Percentiles rank a stretch among this genome's conserved stretches.
Conservation (phyloP, 2,888 invertebrate species). For the Heliconius sara region DNA sequence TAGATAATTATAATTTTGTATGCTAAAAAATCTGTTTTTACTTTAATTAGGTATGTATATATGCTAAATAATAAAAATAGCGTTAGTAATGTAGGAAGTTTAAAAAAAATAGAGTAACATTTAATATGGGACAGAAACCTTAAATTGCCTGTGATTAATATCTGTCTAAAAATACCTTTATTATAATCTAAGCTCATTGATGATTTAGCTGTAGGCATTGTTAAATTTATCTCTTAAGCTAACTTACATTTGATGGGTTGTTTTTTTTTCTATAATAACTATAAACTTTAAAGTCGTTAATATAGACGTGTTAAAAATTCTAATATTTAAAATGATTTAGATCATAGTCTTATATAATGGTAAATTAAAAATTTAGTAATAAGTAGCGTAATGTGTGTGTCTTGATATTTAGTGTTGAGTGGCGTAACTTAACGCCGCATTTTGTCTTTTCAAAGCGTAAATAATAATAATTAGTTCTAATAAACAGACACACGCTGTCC, state of each 20-base stretch:
- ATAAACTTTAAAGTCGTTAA: conserved; percentile 41
- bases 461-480: too few species aligned
- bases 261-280: conserved; percentile 46
- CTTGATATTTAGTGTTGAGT: background rate
- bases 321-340: background rate
- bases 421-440: background rate
- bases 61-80: background rate
- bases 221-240: conserved; percentile 52
- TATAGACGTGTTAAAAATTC: conserved; percentile 22
- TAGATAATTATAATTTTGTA: background rate
- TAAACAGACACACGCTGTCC: too few species aligned
- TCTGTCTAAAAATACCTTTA: conserved; percentile 33
- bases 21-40: background rate
- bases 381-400: background rate
- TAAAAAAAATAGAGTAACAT: background rate
- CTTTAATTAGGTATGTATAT: background rate
- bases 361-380: background rate
- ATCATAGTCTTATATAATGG: too few species aligned
- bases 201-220: conserved; percentile 51
- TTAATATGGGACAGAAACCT: background rate
- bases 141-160: background rate
- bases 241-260: conserved; percentile 47
- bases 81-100: background rate
- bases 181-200: conserved; percentile 48
- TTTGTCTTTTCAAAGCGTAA: background rate